These are phyloP conservation scores for Knipowitschia caucasica DNA, from an alignment of 2,797 vertebrate genomes.

Conservation along the genomic window DNA sequence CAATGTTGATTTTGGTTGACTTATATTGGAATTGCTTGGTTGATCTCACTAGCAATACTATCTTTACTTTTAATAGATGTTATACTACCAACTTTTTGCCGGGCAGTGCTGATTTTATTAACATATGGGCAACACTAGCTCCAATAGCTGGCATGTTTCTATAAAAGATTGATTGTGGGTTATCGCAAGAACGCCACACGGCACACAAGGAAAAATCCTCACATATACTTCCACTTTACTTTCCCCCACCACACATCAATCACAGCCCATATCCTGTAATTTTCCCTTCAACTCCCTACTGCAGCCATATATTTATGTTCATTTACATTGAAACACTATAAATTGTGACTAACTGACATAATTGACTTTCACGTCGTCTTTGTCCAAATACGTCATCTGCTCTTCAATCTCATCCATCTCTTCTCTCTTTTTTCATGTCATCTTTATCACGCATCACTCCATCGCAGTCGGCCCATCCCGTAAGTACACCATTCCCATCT, in stretches of 20 bases:
- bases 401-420: slow-evolving; percentile 55
- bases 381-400: slow-evolving; percentile 18
- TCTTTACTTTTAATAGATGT: not conserved
- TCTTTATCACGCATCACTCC: slow-evolving; percentile 52
- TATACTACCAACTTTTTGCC: not conserved
- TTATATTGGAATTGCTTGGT: too few species aligned
- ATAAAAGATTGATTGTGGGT: slow-evolving; percentile 44
- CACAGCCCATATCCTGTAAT: slow-evolving; percentile 6
- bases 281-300: not conserved
- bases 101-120: slow-evolving; percentile 19
- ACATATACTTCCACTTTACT: not conserved
- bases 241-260: slow-evolving; percentile 16
- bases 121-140: slow-evolving; percentile 36
- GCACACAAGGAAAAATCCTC: slow-evolving; percentile 5
- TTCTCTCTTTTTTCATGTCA: slow-evolving; percentile 47
- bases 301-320: not conserved
- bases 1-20: too few species aligned
- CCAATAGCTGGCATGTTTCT: slow-evolving; percentile 40
- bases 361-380: not conserved
- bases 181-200: slow-evolving; percentile 27
- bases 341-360: not conserved
- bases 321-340: not conserved
- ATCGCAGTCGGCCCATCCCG: slow-evolving; percentile 79
- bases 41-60: too few species aligned
- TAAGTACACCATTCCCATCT: slow-evolving; percentile 85